Percentiles rank a stretch among this genome's conserved stretches.
phyloP scores from a whole-genome alignment of 1,140 invertebrate species.

The Stegodyphus dumicola region DNA sequence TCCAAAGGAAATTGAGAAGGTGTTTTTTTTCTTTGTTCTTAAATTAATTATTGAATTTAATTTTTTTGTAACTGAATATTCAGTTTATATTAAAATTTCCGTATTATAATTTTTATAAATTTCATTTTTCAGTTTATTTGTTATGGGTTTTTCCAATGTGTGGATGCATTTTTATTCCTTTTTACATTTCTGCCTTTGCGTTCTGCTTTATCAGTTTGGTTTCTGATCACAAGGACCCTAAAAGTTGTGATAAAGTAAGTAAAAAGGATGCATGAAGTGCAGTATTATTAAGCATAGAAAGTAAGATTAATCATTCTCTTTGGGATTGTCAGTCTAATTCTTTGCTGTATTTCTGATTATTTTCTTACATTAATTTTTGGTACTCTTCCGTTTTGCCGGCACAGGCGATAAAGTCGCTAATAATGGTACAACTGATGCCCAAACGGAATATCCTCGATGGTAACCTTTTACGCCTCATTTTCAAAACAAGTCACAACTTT shows the following conservation, averaged over 20 bases:
- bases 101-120: neutral
- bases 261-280: too few species aligned
- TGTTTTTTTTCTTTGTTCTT: constrained; percentile 60
- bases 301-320: too few species aligned
- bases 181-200: constrained; percentile 97
- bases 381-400: too few species aligned
- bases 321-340: too few species aligned
- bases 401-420: too few species aligned
- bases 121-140: constrained; percentile 80
- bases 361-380: too few species aligned
- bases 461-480: too few species aligned
- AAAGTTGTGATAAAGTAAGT: constrained; percentile 77
- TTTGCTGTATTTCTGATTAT: too few species aligned
- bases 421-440: too few species aligned
- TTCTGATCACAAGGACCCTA: constrained; percentile 78
- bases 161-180: constrained; percentile 97
- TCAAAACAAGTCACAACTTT: too few species aligned
- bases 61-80: neutral
- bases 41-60: constrained; percentile 23
- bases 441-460: too few species aligned
- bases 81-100: neutral
- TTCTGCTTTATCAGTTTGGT: constrained; percentile 87
- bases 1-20: constrained; percentile 81
- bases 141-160: constrained; percentile 96
- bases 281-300: too few species aligned